These are phyloP conservation scores for Brachionichthys hirsutus DNA, from an alignment of 2,113 vertebrate species.

Conservation along the genomic window DNA sequence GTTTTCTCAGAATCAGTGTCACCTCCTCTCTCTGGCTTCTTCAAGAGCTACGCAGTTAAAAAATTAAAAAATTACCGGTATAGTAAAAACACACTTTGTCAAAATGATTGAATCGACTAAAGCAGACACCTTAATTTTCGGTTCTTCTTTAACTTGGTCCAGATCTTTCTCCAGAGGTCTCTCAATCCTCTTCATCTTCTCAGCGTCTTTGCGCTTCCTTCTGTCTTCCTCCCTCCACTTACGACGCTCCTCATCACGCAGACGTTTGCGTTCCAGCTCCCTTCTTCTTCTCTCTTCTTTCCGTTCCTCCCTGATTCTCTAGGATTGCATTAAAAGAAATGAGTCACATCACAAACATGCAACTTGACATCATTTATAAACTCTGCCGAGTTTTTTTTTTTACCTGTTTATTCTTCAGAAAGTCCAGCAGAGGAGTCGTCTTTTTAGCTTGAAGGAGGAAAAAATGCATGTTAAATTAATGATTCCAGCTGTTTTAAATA, in stretches of 20 bases:
- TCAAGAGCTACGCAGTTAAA: constrained; percentile 85
- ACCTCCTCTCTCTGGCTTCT: constrained; percentile 91
- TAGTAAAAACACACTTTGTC: neutral
- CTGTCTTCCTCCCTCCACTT: constrained; percentile 98
- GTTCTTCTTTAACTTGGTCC: constrained; percentile 91
- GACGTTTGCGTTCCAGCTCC: constrained; percentile 94
- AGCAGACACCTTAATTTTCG: constrained; percentile 92
- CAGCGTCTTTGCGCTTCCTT: constrained; percentile 92
- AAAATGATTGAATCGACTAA: neutral
- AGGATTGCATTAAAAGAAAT: constrained; percentile 13
- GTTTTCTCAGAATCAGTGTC: constrained; percentile 85
- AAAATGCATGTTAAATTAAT: neutral
- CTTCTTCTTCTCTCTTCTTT: constrained; percentile 92
- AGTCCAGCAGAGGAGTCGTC: constrained; percentile 96
- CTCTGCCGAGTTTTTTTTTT: constrained; percentile 32
- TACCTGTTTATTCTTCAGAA: constrained; percentile 99
- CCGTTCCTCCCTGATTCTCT: constrained; percentile 97
- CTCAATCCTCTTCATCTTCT: constrained; percentile 89
- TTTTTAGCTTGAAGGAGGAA: constrained; percentile 85
- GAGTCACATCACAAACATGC: neutral
- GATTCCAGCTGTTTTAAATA: neutral
- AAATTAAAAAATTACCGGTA: constrained; percentile 11
- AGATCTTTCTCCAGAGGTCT: constrained; percentile 87
- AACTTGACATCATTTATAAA: neutral
- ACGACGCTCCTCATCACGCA: constrained; percentile 94